Conservation (phyloP, 2,797 vertebrate genomes). For the Babyrousa celebensis region DNA sequence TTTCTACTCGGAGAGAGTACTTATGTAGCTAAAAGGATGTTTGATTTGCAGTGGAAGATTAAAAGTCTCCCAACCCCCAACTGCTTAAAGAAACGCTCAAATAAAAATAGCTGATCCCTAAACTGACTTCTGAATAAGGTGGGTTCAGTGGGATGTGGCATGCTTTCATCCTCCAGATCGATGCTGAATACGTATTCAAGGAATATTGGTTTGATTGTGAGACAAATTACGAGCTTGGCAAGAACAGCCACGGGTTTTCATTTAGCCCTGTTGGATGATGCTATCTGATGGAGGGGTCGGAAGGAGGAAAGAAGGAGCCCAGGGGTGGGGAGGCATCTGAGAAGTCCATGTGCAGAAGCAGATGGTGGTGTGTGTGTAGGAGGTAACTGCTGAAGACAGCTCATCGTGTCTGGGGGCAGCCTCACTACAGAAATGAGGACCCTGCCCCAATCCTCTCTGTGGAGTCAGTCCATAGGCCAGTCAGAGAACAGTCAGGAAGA, state of each 20-base stretch:
- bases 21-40: not conserved
- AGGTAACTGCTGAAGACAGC: not conserved
- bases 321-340: not conserved
- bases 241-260: not conserved
- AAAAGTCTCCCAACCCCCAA: not conserved
- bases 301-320: not conserved
- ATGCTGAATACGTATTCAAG: not conserved
- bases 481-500: not conserved
- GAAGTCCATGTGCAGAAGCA: not conserved
- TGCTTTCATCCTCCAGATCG: not conserved
- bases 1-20: not conserved
- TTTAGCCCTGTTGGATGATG: not conserved
- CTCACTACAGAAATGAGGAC: not conserved
- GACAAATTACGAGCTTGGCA: not conserved
- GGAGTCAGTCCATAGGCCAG: not conserved
- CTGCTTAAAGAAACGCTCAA: not conserved
- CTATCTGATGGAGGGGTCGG: not conserved
- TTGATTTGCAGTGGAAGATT: not conserved
- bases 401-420: not conserved
- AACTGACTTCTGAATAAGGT: slow-evolving; percentile 5
- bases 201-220: not conserved
- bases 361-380: too few relatives aligned
- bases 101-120: not conserved
- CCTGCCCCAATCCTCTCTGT: not conserved
- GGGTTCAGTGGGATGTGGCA: not conserved